Evolutionary conservation across 1,140 invertebrate species (phyloP).

Genomic region (Pseudomyrmex flavicornis): DNA sequence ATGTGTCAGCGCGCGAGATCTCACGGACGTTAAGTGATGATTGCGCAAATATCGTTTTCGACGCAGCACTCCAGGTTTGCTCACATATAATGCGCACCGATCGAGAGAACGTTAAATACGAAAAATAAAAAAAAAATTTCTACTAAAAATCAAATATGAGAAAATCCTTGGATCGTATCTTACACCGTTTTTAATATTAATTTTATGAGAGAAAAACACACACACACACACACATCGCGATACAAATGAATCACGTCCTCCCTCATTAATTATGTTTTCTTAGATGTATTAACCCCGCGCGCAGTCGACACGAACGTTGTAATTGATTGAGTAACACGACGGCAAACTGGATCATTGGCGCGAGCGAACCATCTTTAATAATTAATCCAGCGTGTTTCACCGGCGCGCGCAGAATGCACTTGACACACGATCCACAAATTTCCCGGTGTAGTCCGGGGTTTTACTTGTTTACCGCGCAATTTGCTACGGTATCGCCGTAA

Average conservation of each 20-base stretch:
- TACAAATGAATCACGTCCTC: background rate
- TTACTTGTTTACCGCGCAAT: slow-evolving; percentile 40
- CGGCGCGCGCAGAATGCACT: slow-evolving; percentile 16
- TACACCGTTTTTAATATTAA: background rate
- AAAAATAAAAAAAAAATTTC: background rate
- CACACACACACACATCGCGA: background rate
- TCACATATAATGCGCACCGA: background rate
- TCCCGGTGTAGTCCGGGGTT: slow-evolving; percentile 20
- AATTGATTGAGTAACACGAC: slow-evolving; percentile 33
- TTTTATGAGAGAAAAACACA: background rate
- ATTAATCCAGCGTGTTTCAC: slow-evolving; percentile 36
- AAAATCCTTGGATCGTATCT: too few relatives aligned
- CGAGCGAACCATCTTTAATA: slow-evolving; percentile 45
- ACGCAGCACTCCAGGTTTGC: background rate
- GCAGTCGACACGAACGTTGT: slow-evolving; percentile 14
- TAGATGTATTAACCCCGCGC: background rate
- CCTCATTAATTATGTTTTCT: slow-evolving; percentile 16
- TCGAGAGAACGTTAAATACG: too few relatives aligned
- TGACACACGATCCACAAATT: slow-evolving; percentile 53
- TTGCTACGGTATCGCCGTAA: slow-evolving; percentile 43
- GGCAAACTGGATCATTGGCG: slow-evolving; percentile 18
- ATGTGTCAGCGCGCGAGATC: background rate
- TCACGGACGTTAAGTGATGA: slow-evolving; percentile 19
- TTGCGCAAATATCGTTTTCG: background rate
- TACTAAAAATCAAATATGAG: too few relatives aligned